Evolutionary conservation across 2,797 vertebrate genomes (phyloP).

Genomic region (Remorina albescens): DNA sequence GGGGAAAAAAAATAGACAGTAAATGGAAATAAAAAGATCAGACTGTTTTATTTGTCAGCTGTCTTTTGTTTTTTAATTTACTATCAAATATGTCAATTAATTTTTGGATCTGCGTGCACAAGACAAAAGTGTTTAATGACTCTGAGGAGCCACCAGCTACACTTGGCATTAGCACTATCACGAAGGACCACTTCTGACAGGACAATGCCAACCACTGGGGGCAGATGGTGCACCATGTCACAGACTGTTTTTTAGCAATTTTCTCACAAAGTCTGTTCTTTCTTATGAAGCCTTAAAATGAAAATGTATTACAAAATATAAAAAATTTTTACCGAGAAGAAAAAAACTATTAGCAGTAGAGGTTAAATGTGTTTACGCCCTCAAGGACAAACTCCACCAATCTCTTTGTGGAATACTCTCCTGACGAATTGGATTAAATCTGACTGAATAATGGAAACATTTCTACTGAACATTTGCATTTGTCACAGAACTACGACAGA

Average conservation of each 20-base stretch:
- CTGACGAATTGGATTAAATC: conserved; percentile 59
- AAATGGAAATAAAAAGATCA: conserved; percentile 6
- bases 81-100: conserved; percentile 8
- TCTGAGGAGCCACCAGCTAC: neutral
- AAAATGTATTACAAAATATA: neutral
- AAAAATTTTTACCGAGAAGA: neutral
- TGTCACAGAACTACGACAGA: conserved; percentile 50
- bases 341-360: conserved; percentile 11
- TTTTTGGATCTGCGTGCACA: conserved; percentile 13
- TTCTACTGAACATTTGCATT: conserved; percentile 30
- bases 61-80: conserved; percentile 7
- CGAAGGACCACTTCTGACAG: neutral
- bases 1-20: conserved; percentile 5
- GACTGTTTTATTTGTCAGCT: conserved; percentile 18
- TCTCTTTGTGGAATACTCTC: conserved; percentile 42
- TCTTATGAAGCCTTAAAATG: conserved; percentile 4
- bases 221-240: neutral
- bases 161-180: neutral
- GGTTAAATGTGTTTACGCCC: conserved; percentile 28
- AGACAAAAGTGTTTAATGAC: conserved; percentile 12
- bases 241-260: conserved; percentile 10
- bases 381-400: conserved; percentile 29
- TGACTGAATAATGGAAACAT: conserved; percentile 32
- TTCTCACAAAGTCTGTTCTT: neutral
- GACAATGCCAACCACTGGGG: too few species aligned